Evolutionary conservation across 1,140 invertebrate genomes (phyloP).

Genomic region (Drosophila mayri): DNA sequence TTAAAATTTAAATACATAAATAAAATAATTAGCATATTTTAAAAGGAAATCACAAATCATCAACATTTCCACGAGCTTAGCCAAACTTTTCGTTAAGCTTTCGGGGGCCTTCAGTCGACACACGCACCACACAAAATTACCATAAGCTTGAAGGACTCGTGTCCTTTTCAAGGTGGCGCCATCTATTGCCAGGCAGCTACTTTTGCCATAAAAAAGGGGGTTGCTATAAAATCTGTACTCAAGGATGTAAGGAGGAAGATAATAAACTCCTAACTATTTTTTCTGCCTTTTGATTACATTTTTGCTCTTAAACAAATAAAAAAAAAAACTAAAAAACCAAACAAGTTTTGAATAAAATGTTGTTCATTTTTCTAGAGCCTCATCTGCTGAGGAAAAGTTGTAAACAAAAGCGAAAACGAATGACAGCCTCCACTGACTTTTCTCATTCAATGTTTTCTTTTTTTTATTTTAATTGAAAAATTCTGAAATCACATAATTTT

Average conservation of each 20-base stretch:
- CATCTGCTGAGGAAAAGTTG: slow-evolving; percentile 22
- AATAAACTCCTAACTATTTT: slow-evolving; percentile 7
- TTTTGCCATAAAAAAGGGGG: slow-evolving; percentile 42
- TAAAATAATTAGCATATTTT: neutral
- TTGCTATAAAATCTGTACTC: slow-evolving; percentile 41
- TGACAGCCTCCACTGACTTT: slow-evolving; percentile 6
- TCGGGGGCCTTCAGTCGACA: slow-evolving; percentile 13
- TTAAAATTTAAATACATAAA: too few species aligned
- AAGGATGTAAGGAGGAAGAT: neutral
- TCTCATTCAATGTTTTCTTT: slow-evolving; percentile 39
- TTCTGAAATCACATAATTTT: slow-evolving; percentile 76
- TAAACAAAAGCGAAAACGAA: slow-evolving; percentile 20
- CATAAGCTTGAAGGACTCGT: slow-evolving; percentile 21
- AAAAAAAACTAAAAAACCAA: neutral
- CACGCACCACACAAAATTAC: slow-evolving; percentile 17
- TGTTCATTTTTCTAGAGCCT: neutral
- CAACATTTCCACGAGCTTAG: neutral
- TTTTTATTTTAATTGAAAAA: slow-evolving; percentile 74
- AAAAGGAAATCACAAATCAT: neutral
- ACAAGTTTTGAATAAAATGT: neutral
- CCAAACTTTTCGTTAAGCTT: slow-evolving; percentile 17
- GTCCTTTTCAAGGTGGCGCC: slow-evolving; percentile 29
- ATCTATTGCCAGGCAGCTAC: slow-evolving; percentile 12
- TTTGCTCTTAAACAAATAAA: neutral
- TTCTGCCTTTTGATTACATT: slow-evolving; percentile 25